Evolutionary conservation across 2,888 invertebrate species (phyloP), one percentile per base, ranked within the genome.

Genomic region (Cactoblastis cactorum): DNA sequence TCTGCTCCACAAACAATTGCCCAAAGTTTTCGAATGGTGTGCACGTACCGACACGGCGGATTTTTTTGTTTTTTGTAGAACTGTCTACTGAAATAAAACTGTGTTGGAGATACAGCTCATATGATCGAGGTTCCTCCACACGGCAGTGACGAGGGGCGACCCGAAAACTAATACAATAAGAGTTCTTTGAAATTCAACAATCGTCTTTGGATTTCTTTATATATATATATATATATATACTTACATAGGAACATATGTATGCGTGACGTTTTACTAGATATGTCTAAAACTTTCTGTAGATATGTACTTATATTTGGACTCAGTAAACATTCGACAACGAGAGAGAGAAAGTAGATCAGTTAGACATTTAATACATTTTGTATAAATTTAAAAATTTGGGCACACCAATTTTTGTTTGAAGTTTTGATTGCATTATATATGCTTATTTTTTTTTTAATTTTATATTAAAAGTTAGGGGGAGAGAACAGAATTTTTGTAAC

Each of bases 111-210:
- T 5, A 22, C 9, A 28, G 8, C 28, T 28, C 8, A 33, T 3
- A 12, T 33, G 5, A 17, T 9, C 14, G 35, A 37, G 9, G 37
- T 17, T 17, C 9, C 15, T 37, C 2, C 1, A 1, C 17, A 17
- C 11, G 17, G 3, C 12, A 3, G 17, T 17, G 37, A 37, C 17
- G 9, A 9, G 9, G 14, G 19, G 14, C 35, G 46, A 35, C 35
- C 46, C 35, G 9, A 51, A 54, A 54, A 49, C 49, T 49, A 51
- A 46, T 46, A 54, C 49, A 54, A 48, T 50, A 47, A 51, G 28
- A 43, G 17, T 45, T 53, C 52, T 62, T 69, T 67, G 60, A 62
- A 62, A 69, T 69, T 65, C 66, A 60, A 56, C 48, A 55, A 46
- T 45, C 63, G 59, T 67, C 55, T 49, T 37, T 9, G 53, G 45